Evolutionary conservation across 2,113 vertebrate genomes (phyloP), one percentile per base, ranked within the genome.

Genomic region (Rhinolophus sinicus): DNA sequence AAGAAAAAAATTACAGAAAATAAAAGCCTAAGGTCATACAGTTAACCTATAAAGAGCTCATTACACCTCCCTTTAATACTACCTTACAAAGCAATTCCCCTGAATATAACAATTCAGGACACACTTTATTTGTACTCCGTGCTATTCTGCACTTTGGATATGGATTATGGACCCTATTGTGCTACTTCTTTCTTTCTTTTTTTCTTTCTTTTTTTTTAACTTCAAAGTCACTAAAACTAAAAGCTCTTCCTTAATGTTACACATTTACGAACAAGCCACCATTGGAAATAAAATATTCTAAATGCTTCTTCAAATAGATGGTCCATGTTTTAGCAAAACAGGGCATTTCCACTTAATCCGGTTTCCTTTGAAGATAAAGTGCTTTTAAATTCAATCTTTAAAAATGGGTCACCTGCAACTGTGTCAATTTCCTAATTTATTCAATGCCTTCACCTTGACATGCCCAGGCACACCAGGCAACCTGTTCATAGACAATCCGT

Each of bases 181-280:
- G 56, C 33, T 33, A 21, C 19, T n/a, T 24, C 22, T 12, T 62
- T 60, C 56, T 60, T 60, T 16, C 5, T 65, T 65, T 47, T 73
- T 75, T 24, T 38, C 73, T 86, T 84, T 86, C 67, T 67, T 80
- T 24, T n/a, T 80, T 82, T 84, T 86, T 81, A 8, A 96, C 85
- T 95, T 96, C 94, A 95, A 96, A 97, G 94, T 94, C 94, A 90
- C 80, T 87, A 44, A 90, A 88, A 97, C 87, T 76, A 84, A 96
- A 95, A 93, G 86, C 13, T 89, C 70, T 77, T 76, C 58, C 56
- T 94, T 86, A 95, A 88, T 52, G 56, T 62, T 78, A 92, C 11
- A n/a, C 77, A 87, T 83, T 96, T 88, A 94, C 8, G 58, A 96
- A 94, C 50, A 88, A 91, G 88, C 24, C 35, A 91, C 69, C 56